Base-by-base conservation (phyloP, 37 sponge, comb jelly and placozoan species). In the Hexactinellida sp. region DNA sequence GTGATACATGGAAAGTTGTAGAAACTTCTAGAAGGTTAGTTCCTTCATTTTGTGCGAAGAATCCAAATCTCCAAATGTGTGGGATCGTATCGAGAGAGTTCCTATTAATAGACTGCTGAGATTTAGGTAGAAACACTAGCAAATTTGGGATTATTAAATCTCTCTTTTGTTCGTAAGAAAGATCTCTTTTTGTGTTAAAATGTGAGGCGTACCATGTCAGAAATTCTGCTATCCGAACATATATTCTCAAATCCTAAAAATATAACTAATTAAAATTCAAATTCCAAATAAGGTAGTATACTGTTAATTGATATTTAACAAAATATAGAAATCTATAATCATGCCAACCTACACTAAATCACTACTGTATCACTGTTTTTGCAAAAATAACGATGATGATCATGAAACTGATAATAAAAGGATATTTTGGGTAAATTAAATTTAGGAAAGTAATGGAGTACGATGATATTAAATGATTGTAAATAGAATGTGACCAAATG, bases 41-140 rank as follows among this genome's bases (percentile, higher is more conserved):
- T 1, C 30, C 30, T n/a, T 32, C 76, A 63, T 28, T 32, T n/a
- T 25, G 28, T 63, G 76, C 13, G 34, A 63, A 63, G 76, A 63
- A 63, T 63, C 76, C 76, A n/a, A 63, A 63, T 63, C 76, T 23
- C 76, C 76, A 63, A 25, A 63, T 63, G 34, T 63, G 76, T 7
- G 76, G 76, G 13, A 63, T 63, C 3, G 13, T n/a, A 3, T 63
- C 76, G 32, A 25, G 3, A 32, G 76, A 25, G 21, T n/a, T 10
- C 28, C 3, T 25, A 21, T 32, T 10, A 23, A n/a, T 63, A n/a
- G 21, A 23, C 13, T 63, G 76, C 5, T 3, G 28, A 28, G 76
- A 63, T 63, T 63, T 63, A 7, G 76, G 76, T 23, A 63, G 76
- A n/a, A 63, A 63, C 3, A 7, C 32, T 63, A 21, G 76, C 76